These are phyloP conservation scores for Enteromius unitaeniatus DNA, from an alignment of 2,797 vertebrate species.

Conservation along the genomic window DNA sequence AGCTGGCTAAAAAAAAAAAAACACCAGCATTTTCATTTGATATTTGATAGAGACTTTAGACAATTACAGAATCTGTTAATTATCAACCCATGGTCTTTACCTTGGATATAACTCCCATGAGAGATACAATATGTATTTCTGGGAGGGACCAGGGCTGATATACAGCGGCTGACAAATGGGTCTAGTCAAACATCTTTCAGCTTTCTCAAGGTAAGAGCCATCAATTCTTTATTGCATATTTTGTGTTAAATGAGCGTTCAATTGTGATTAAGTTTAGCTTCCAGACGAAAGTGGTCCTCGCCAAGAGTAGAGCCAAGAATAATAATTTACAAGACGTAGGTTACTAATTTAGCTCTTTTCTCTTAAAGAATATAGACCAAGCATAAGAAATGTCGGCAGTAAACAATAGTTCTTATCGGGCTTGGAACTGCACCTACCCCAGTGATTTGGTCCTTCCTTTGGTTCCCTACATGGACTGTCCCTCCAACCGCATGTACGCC, in stretches of 20 bases:
- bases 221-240: not conserved
- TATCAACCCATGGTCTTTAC: conserved; percentile 5
- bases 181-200: not conserved
- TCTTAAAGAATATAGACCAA: not conserved
- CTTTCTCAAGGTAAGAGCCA: conserved; percentile 24
- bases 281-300: not conserved
- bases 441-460: conserved; percentile 53
- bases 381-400: conserved; percentile 43
- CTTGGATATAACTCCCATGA: not conserved
- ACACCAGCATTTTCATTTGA: not conserved
- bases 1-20: not conserved
- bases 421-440: conserved; percentile 43
- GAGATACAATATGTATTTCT: not conserved
- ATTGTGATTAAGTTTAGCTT: not conserved
- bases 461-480: conserved; percentile 51
- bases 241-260: not conserved
- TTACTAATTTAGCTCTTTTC: not conserved
- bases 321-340: not conserved
- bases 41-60: conserved; percentile 28
- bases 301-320: no score
- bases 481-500: conserved; percentile 39
- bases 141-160: conserved; percentile 18
- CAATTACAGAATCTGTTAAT: conserved; percentile 22
- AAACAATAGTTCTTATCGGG: conserved; percentile 25
- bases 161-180: conserved; percentile 2